Base-by-base conservation (phyloP, 1,140 invertebrate genomes). In the Plectrocnemia conspersa region DNA sequence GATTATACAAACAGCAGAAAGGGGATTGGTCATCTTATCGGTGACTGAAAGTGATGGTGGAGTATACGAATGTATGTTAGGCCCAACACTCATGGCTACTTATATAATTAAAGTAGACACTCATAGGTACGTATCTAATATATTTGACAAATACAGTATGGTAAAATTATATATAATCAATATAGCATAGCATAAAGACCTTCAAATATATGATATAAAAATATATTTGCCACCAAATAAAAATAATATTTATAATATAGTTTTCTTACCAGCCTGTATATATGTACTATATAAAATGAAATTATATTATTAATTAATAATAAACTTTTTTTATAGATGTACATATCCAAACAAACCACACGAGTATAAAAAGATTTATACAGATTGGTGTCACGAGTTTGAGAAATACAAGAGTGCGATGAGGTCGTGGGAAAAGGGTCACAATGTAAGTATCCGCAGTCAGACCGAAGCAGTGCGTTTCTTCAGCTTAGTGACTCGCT, bases 331-430 rank as follows among this genome's bases (percentile, higher is more conserved):
- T 59, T 62, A 53, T 52, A 82, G 83, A 64, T 84, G 82, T 71
- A 77, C 79, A 53, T 80, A 82, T 54, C 82, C 82, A 2, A 82
- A 77, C 54, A 82, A 84, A 68, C 78, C 81, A 23, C 80, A 85
- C 60, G 83, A 85, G 63, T 87, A 85, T 61, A 80, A 83, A 63
- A 85, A 85, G 71, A 80, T 86, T 54, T 88, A 88, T 65, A 84
- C 84, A 25, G 84, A 87, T 63, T 88, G 85, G 85, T 88, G 85
- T 70, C 82, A 86, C 64, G 84, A 88, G 72, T 87, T 88, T 68
- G 83, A 88, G 69, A 86, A 85, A 70, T 88, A 87, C 70, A 88
- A 88, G 71, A 79, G 76, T 62, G 83, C 83, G 25, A 85, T 86
- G 82, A 85, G 86, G 64, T 77, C 78, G 38, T 88, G 85, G 85